These are phyloP conservation scores for Lasius fuliginosus DNA, from an alignment of 2,888 invertebrate species.

Conservation along the genomic window DNA sequence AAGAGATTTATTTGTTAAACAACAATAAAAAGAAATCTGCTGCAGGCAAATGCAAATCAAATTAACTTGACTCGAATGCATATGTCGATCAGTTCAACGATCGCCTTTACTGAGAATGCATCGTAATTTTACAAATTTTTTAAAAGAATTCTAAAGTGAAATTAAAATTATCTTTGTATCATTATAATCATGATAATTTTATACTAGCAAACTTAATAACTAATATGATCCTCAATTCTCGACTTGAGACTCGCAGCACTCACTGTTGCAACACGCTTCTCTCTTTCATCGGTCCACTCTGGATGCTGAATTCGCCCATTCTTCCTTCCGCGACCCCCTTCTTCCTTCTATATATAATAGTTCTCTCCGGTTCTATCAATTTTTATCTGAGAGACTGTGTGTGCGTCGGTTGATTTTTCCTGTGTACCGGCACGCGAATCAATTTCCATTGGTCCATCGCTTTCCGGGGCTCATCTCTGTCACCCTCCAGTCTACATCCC, in stretches of 20 bases:
- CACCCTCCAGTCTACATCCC: conserved; percentile 36
- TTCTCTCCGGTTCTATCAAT: conserved; percentile 32
- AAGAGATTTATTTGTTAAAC: not conserved
- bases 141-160: not conserved
- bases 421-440: conserved; percentile 55
- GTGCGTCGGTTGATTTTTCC: conserved; percentile 57
- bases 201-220: not conserved
- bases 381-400: conserved; percentile 35
- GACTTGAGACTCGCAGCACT: not conserved
- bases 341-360: not conserved
- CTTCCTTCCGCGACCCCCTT: not conserved
- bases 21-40: not conserved
- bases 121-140: not conserved
- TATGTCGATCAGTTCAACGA: not conserved
- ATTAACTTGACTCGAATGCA: not conserved
- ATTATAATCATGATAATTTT: not conserved
- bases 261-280: not conserved
- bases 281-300: not conserved
- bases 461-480: conserved; percentile 57
- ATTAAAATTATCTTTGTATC: not conserved
- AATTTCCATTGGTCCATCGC: conserved; percentile 69
- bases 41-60: not conserved
- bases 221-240: not conserved
- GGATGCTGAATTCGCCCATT: not conserved
- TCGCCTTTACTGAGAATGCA: not conserved